phyloP scores from a whole-genome alignment of 1,140 invertebrate species.

The Ceratosolen fusciceps region DNA sequence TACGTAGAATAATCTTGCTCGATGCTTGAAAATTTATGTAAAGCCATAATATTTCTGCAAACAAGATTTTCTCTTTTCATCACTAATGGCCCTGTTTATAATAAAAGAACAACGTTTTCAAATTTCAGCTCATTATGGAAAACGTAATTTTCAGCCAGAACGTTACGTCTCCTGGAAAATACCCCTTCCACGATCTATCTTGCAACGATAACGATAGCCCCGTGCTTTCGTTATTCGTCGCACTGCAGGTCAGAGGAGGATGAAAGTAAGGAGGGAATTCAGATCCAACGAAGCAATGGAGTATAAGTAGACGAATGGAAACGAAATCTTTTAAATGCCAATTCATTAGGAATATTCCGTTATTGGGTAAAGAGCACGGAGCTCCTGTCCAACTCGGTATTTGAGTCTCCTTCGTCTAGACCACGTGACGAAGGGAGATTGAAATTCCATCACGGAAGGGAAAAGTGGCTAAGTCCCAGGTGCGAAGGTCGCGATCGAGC shows the following conservation, averaged over 20 bases:
- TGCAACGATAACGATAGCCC: too few species aligned
- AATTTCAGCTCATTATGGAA: neutral
- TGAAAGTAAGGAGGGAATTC: too few species aligned
- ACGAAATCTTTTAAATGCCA: too few species aligned
- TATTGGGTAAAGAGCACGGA: neutral
- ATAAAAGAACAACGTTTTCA: neutral
- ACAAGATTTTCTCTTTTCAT: neutral
- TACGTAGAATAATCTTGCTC: neutral
- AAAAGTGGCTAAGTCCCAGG: constrained; percentile 9
- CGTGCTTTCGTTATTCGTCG: too few species aligned
- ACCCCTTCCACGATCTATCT: too few species aligned
- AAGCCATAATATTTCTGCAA: neutral
- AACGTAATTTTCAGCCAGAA: too few species aligned
- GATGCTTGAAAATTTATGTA: neutral
- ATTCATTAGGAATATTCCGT: too few species aligned
- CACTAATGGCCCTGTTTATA: neutral
- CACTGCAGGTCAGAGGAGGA: too few species aligned
- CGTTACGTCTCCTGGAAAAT: too few species aligned
- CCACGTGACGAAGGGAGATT: too few species aligned
- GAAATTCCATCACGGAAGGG: neutral
- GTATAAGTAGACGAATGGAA: too few species aligned
- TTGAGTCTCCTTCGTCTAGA: neutral
- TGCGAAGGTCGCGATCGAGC: neutral
- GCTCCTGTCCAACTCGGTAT: neutral
- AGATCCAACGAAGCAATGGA: too few species aligned